These are phyloP conservation scores for Graphium colonna DNA, from an alignment of 2,888 invertebrate species.

Conservation along the genomic window DNA sequence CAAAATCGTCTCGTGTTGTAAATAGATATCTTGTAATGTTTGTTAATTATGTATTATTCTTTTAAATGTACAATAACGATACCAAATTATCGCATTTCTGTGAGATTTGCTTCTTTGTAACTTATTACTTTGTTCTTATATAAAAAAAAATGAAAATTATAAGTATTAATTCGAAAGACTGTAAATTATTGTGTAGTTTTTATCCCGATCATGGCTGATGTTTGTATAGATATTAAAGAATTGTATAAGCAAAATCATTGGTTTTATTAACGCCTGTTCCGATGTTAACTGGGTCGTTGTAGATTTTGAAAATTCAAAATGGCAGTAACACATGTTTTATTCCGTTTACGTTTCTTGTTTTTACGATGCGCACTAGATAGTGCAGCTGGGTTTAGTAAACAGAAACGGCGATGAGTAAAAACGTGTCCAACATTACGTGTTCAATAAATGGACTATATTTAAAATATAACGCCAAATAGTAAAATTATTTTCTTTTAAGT, in stretches of 20 bases:
- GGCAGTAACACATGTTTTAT: slow-evolving; percentile 57
- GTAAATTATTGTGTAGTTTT: slow-evolving; percentile 76
- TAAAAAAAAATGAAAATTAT: slow-evolving; percentile 56
- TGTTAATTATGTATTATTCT: slow-evolving; percentile 56
- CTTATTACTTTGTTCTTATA: slow-evolving; percentile 68
- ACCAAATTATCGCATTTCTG: slow-evolving; percentile 77
- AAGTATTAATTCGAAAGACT: slow-evolving; percentile 79
- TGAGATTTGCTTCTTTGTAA: slow-evolving; percentile 66
- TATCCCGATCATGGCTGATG: slow-evolving; percentile 67
- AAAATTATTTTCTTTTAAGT: slow-evolving; percentile 18
- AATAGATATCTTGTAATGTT: slow-evolving; percentile 53
- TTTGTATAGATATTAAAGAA: slow-evolving; percentile 76
- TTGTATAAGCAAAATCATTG: slow-evolving; percentile 61
- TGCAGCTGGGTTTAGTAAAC: slow-evolving; percentile 67
- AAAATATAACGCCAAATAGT: background rate
- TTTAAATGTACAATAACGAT: slow-evolving; percentile 70
- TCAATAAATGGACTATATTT: slow-evolving; percentile 36
- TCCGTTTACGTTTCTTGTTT: slow-evolving; percentile 62
- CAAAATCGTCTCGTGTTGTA: slow-evolving; percentile 59
- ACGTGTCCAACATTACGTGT: slow-evolving; percentile 47
- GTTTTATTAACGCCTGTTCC: slow-evolving; percentile 29
- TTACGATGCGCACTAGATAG: slow-evolving; percentile 58
- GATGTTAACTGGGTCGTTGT: slow-evolving; percentile 9
- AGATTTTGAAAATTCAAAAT: slow-evolving; percentile 39
- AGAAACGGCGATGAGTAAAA: slow-evolving; percentile 61